Evolutionary conservation across 2,113 vertebrate species (phyloP).

Genomic region (Sylvia atricapilla): DNA sequence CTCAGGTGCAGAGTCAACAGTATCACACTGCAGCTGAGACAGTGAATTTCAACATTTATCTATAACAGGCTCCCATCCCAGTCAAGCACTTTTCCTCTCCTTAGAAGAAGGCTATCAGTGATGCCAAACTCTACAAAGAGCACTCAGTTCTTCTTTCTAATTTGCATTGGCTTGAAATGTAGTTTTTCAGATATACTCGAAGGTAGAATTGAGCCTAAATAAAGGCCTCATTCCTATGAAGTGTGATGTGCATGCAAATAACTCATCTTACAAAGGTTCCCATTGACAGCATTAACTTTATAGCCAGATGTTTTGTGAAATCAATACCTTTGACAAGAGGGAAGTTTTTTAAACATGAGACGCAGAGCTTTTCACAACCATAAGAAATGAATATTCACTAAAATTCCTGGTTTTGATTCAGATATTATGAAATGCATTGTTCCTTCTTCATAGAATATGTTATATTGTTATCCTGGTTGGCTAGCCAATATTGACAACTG

Average conservation of each 20-base stretch:
- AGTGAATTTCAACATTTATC: background rate
- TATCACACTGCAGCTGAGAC: background rate
- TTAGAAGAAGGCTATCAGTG: background rate
- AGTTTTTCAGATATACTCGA: slow-evolving; percentile 27
- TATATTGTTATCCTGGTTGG: background rate
- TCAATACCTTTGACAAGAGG: background rate
- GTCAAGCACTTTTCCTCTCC: background rate
- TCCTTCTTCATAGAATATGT: background rate
- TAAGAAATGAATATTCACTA: background rate
- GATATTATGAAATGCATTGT: background rate
- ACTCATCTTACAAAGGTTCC: background rate
- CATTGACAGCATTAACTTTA: background rate
- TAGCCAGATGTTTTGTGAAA: slow-evolving; percentile 1
- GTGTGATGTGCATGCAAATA: background rate
- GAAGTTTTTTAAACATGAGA: background rate
- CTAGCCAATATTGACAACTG: background rate
- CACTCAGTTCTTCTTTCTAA: slow-evolving; percentile 1
- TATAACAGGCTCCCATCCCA: background rate
- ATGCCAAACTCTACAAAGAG: background rate
- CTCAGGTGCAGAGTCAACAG: background rate
- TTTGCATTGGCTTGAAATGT: slow-evolving; percentile 16
- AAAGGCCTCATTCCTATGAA: background rate
- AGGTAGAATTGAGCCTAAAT: slow-evolving; percentile 1
- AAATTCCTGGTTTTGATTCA: background rate
- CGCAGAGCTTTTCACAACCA: background rate